These are phyloP conservation scores for Silurus asotus DNA, from an alignment of 2,113 vertebrate species.

Conservation along the genomic window DNA sequence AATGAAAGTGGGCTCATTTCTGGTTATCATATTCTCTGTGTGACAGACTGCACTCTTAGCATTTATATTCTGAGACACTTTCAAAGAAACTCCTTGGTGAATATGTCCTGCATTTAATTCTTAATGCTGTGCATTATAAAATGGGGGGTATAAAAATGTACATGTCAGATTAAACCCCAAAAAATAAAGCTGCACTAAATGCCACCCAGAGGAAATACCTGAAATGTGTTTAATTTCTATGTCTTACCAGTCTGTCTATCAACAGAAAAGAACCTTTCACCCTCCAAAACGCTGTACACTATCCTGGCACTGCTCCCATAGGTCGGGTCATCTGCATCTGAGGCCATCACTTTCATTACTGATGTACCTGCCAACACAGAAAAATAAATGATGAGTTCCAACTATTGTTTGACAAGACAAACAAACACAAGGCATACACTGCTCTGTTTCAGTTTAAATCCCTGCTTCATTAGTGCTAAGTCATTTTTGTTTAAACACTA, in stretches of 20 bases:
- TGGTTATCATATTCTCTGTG: background rate
- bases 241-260: constrained; percentile 90
- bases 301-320: constrained; percentile 94
- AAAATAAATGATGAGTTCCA: constrained; percentile 28
- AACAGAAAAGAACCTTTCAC: constrained; percentile 90
- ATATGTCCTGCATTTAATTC: constrained; percentile 9
- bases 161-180: background rate
- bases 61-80: background rate
- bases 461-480: background rate
- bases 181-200: constrained; percentile 3
- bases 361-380: constrained; percentile 83
- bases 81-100: background rate
- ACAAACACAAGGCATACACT: background rate
- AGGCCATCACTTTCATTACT: constrained; percentile 95
- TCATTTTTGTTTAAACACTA: background rate
- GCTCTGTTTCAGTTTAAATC: background rate
- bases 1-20: background rate
- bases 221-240: background rate
- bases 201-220: background rate
- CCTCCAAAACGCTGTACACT: constrained; percentile 94
- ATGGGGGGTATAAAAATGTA: background rate
- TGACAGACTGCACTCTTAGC: background rate
- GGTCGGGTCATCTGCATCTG: constrained; percentile 91
- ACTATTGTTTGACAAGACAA: background rate
- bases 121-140: constrained; percentile 31